Evolutionary conservation across 2,797 vertebrate species (phyloP), one percentile per base, ranked within the genome.

Genomic region (Falco berigora): DNA sequence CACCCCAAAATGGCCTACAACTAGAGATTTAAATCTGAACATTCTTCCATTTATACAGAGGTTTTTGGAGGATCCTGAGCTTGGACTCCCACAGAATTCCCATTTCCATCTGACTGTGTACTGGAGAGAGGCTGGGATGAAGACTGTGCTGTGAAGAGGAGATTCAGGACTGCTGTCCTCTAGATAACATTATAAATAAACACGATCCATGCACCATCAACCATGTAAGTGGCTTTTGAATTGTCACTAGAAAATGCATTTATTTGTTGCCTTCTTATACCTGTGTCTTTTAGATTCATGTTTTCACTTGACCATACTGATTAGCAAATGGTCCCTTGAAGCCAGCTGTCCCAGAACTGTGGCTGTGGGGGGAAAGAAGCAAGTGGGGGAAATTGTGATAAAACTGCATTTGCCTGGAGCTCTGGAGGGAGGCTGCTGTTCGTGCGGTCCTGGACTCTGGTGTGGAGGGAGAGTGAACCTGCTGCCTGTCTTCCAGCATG

Each of bases 371-470:
- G 38, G 38, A 72, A 87, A 75, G 28, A 46, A 82, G 21, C 18
- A 64, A 49, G 24, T 30, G 2, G 4, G 10, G 15, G 14, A 67
- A 5, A 64, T 12, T 10, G 30, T 53, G 53, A 61, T 19, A 72
- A 36, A 89, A 38, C 8, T 24, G 3, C 3, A 2, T 58, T 82
- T 34, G 3, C 28, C 53, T 62, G 52, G 21, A 72, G 38, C 42
- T 81, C 79, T 81, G 56, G 17, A 21, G 32, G 1, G 9, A 79
- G 38, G 38, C 40, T 94, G 73, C 9, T 1, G 0, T 38, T 81
- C 0, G 0, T 50, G 44, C 0, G 1, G 40, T 50, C 63, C 53
- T 71, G 64, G 38, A 19, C 8, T 67, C 16, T 47, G 30, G 15
- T 81, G 62, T 1, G 0, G 66, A 52, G 15, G 49, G 27, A 44